These are phyloP conservation scores for Aphrophora alni DNA, from an alignment of 2,888 invertebrate species.

Conservation along the genomic window DNA sequence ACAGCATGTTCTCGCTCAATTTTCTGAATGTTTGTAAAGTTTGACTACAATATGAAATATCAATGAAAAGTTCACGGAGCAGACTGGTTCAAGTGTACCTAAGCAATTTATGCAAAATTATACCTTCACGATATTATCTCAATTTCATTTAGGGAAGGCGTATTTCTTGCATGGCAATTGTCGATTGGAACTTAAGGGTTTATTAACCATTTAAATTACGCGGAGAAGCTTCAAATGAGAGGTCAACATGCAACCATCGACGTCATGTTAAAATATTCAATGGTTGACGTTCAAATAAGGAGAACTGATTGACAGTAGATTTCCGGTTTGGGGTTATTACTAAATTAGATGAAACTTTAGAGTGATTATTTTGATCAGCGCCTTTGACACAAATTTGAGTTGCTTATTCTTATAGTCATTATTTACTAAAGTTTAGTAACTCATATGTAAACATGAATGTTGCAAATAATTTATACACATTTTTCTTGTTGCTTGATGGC, in stretches of 20 bases:
- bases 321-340: neutral
- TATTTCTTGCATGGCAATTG: neutral
- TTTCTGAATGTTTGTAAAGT: no score
- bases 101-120: no score
- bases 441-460: no score
- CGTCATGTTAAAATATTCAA: neutral
- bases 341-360: no score
- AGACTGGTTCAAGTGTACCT: neutral
- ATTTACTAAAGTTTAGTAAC: no score
- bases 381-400: no score
- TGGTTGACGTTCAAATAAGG: neutral
- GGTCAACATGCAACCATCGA: neutral
- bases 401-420: no score
- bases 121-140: neutral
- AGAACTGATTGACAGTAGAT: neutral
- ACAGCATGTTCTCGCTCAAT: no score
- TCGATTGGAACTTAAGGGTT: neutral
- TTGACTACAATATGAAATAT: no score
- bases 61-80: neutral
- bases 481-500: no score
- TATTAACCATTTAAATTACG: conserved; percentile 4
- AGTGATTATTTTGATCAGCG: no score
- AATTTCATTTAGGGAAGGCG: neutral
- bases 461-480: no score
- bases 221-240: neutral